These are phyloP conservation scores for Chymomyza procnemis DNA, from an alignment of 2,888 invertebrate species.

Conservation along the genomic window DNA sequence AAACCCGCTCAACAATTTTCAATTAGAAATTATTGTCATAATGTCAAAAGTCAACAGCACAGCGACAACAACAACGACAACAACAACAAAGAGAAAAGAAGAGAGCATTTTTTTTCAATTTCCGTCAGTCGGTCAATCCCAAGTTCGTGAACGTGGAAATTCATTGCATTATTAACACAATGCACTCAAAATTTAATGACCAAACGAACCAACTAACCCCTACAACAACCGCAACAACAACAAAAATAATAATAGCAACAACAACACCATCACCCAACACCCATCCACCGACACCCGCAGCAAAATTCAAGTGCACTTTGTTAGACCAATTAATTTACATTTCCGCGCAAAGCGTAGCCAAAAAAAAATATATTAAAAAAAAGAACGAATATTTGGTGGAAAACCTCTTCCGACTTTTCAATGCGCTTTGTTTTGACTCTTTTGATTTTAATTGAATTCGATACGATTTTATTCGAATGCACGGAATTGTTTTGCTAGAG, in stretches of 20 bases:
- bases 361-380: conserved; percentile 29
- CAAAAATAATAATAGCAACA: conserved; percentile 17
- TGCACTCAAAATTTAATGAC: conserved; percentile 39
- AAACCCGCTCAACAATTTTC: conserved; percentile 2
- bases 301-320: conserved; percentile 65
- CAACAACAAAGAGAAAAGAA: neutral
- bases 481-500: too few species aligned
- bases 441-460: too few species aligned
- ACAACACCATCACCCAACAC: conserved; percentile 12
- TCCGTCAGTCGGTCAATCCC: neutral
- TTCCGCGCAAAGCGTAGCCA: conserved; percentile 59
- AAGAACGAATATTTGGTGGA: neutral
- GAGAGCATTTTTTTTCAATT: conserved; percentile 14
- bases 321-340: conserved; percentile 72
- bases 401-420: too few species aligned
- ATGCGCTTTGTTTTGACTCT: too few species aligned
- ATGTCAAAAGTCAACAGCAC: conserved; percentile 42
- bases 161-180: conserved; percentile 22
- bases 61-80: too few species aligned
- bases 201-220: conserved; percentile 6
- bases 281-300: conserved; percentile 45
- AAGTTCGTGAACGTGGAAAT: conserved; percentile 1
- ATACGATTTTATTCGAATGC: too few species aligned
- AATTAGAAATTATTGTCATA: conserved; percentile 42
- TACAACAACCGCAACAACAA: conserved; percentile 23